These are phyloP conservation scores for Coenonympha glycerion DNA, from an alignment of 2,888 invertebrate genomes.

Conservation along the genomic window DNA sequence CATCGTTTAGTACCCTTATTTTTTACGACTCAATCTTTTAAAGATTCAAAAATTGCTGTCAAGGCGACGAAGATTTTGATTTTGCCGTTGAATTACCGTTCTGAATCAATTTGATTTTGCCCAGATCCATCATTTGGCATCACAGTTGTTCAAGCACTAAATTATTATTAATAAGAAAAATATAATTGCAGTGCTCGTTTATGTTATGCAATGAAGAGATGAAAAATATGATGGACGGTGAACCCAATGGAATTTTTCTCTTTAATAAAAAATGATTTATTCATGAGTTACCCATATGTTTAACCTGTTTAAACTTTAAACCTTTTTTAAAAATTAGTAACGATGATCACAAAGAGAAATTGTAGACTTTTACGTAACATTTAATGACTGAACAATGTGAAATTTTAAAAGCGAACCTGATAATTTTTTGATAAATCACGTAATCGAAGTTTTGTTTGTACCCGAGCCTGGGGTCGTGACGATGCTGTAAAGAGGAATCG, in stretches of 20 bases:
- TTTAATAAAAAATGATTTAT: constrained; percentile 6
- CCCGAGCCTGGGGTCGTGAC: constrained; percentile 9
- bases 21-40: background rate
- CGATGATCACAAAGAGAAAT: constrained; percentile 14
- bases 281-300: background rate
- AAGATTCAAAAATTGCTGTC: too few relatives aligned
- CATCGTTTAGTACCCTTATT: background rate
- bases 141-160: too few relatives aligned
- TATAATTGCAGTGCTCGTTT: background rate
- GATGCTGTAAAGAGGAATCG: constrained; percentile 6
- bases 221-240: background rate
- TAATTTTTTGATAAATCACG: constrained; percentile 27
- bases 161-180: too few relatives aligned
- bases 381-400: constrained; percentile 27
- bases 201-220: background rate
- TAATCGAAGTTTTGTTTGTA: constrained; percentile 29
- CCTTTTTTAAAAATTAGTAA: constrained; percentile 5
- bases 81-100: too few relatives aligned
- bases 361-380: constrained; percentile 26
- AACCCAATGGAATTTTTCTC: background rate
- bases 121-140: too few relatives aligned
- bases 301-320: constrained; percentile 8
- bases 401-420: constrained; percentile 22
- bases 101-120: too few relatives aligned
- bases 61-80: too few relatives aligned